Conservation (phyloP, 2,888 invertebrate genomes). For the Autographa pulchrina region DNA sequence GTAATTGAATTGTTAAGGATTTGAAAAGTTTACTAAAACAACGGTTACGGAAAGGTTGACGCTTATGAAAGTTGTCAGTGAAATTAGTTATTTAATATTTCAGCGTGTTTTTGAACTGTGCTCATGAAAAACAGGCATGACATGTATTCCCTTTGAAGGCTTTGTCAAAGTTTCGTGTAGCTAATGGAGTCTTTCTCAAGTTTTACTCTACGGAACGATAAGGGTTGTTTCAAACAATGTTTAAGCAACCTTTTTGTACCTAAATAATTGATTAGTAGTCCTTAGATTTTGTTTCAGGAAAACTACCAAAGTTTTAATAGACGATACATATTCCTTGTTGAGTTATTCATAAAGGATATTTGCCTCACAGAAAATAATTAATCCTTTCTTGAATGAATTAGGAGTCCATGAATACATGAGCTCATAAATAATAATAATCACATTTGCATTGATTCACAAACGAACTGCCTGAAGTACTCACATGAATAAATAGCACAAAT, state of each 20-base stretch:
- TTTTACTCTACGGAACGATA: constrained; percentile 36
- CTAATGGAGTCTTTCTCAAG: constrained; percentile 39
- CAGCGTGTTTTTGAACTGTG: constrained; percentile 38
- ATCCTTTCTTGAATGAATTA: background rate
- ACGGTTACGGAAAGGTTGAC: constrained; percentile 34
- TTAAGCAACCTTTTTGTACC: constrained; percentile 32
- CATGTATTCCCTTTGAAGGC: constrained; percentile 38
- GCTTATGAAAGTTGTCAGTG: constrained; percentile 44
- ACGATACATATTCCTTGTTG: background rate
- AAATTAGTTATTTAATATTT: constrained; percentile 55
- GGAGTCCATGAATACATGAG: constrained; percentile 1
- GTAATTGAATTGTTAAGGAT: constrained; percentile 15
- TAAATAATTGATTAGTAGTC: background rate
- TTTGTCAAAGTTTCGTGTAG: constrained; percentile 39
- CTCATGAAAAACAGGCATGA: constrained; percentile 36
- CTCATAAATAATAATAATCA: constrained; percentile 2
- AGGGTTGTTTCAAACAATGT: constrained; percentile 26
- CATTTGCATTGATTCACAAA: constrained; percentile 2
- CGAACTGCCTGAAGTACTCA: background rate
- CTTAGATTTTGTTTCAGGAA: constrained; percentile 12
- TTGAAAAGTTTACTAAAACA: constrained; percentile 43
- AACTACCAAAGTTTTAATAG: background rate
- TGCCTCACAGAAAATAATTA: background rate
- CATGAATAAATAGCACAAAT: background rate
- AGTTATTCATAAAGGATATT: background rate